These are phyloP conservation scores for Onthophagus taurus DNA, from an alignment of 1,140 invertebrate species.

Conservation along the genomic window DNA sequence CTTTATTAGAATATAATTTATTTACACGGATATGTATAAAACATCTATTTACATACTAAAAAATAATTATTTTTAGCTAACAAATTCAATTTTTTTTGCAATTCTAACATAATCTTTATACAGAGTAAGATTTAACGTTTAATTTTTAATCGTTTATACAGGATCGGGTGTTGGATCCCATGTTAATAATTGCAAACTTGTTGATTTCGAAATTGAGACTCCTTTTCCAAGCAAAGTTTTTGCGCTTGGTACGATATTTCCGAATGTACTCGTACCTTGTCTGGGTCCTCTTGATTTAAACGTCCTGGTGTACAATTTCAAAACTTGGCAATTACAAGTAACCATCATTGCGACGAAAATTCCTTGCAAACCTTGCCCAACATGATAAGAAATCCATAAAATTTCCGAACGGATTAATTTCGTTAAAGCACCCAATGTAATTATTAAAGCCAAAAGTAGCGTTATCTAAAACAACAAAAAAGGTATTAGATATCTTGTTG, in stretches of 20 bases:
- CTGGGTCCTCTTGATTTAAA: conserved; percentile 21
- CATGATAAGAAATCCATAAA: conserved; percentile 41
- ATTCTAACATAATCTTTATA: too few species aligned
- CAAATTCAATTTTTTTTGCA: too few species aligned
- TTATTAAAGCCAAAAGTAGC: conserved; percentile 27
- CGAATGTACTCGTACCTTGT: conserved; percentile 16
- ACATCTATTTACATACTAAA: too few species aligned
- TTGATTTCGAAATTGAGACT: conserved; percentile 27
- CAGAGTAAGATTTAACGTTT: too few species aligned
- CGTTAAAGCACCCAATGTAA: conserved; percentile 25
- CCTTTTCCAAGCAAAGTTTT: conserved; percentile 14
- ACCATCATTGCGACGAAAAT: conserved; percentile 52
- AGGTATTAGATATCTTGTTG: too few species aligned
- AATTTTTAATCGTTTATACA: too few species aligned
- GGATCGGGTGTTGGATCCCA: conserved; percentile 34
- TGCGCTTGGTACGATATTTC: conserved; percentile 17
- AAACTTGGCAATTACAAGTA: conserved; percentile 52
- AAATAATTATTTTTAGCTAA: too few species aligned
- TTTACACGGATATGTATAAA: too few species aligned
- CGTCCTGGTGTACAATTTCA: conserved; percentile 32
- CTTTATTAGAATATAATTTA: too few species aligned
- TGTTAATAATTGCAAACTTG: conserved; percentile 34
- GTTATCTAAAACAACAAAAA: conserved; percentile 31
- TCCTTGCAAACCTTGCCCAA: conserved; percentile 45
- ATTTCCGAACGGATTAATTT: conserved; percentile 30